Conservation (phyloP, 2,797 vertebrate species). For the Antennarius maculatus region DNA sequence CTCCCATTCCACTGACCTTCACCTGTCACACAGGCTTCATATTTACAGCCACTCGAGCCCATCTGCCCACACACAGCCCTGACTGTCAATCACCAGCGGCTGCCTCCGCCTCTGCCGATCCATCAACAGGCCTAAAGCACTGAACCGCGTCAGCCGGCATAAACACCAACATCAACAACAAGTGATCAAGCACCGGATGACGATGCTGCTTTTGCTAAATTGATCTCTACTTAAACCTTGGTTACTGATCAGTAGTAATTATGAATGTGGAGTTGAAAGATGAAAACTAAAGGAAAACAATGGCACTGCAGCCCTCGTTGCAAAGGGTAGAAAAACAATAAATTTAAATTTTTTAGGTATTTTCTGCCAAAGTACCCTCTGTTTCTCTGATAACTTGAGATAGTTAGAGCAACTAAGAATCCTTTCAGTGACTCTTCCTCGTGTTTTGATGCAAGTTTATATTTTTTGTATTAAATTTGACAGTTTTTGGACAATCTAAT, state of each 20-base stretch:
- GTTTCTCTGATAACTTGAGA: too few relatives aligned
- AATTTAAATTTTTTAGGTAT: too few relatives aligned
- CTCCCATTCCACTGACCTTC: conserved; percentile 75
- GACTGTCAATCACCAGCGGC: conserved; percentile 71
- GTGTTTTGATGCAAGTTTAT: too few relatives aligned
- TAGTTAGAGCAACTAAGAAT: too few relatives aligned
- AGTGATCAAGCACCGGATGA: conserved; percentile 5
- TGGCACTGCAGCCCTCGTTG: not conserved
- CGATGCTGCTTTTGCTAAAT: conserved; percentile 13
- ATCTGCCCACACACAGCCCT: conserved; percentile 66
- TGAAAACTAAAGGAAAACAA: too few relatives aligned
- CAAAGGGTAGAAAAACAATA: not conserved
- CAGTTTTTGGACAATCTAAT: too few relatives aligned
- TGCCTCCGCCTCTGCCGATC: conserved; percentile 56
- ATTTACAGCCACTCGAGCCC: conserved; percentile 76
- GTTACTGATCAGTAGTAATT: not conserved
- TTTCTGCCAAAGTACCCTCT: too few relatives aligned
- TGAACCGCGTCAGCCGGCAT: conserved; percentile 29
- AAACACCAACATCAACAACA: conserved; percentile 31
- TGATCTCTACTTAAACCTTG: conserved; percentile 19
- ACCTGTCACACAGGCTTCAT: conserved; percentile 75
- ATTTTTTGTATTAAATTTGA: too few relatives aligned
- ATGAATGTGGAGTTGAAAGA: too few relatives aligned
- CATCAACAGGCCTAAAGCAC: conserved; percentile 46
- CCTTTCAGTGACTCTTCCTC: too few relatives aligned